Conservation (phyloP, 2,888 invertebrate genomes). For the Pegoplata infirma region DNA sequence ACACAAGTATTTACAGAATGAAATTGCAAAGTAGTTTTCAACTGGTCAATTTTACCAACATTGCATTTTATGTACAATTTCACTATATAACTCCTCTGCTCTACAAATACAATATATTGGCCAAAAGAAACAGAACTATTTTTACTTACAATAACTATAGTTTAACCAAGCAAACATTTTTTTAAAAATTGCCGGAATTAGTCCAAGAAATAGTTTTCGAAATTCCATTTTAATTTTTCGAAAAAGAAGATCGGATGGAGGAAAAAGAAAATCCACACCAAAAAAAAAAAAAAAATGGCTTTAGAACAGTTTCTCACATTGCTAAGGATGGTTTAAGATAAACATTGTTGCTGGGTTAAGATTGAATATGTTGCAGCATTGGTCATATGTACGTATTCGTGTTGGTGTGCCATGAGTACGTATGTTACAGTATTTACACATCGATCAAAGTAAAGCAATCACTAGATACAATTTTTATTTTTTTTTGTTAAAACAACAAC, state of each 20-base stretch:
- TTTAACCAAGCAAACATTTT: too few species aligned
- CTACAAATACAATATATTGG: constrained; percentile 1
- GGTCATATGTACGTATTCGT: too few species aligned
- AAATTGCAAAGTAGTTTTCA: constrained; percentile 3
- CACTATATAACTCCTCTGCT: neutral
- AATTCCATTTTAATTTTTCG: too few species aligned
- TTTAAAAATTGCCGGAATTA: too few species aligned
- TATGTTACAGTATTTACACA: neutral
- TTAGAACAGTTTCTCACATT: too few species aligned
- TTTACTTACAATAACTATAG: neutral
- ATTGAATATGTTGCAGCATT: constrained; percentile 11
- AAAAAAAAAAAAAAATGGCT: too few species aligned
- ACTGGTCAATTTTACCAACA: constrained; percentile 11
- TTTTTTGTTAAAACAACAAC: constrained; percentile 14
- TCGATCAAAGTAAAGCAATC: constrained; percentile 45
- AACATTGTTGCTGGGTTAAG: too few species aligned
- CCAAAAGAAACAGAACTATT: neutral
- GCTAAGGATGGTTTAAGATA: too few species aligned
- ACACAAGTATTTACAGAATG: constrained; percentile 11
- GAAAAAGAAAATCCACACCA: too few species aligned
- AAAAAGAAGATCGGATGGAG: too few species aligned
- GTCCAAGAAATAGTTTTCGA: too few species aligned
- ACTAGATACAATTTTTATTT: constrained; percentile 27
- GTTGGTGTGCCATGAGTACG: neutral
- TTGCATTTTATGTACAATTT: constrained; percentile 6